Evolutionary conservation across 2,888 invertebrate species (phyloP), one percentile per base, ranked within the genome.

Genomic region (Macaria liturata): DNA sequence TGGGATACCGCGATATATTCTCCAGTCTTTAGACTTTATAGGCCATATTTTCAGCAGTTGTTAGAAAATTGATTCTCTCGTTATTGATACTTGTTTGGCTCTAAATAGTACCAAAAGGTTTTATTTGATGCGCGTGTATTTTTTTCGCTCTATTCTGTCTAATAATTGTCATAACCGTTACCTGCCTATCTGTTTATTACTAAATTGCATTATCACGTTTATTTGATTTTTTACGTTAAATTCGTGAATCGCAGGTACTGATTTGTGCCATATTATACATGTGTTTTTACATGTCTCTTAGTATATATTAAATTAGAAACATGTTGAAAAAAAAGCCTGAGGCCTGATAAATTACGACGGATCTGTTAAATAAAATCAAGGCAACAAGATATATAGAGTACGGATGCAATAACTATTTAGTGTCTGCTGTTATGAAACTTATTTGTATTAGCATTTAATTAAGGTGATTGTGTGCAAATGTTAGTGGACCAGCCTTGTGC

Each of bases 381-480:
- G 54, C 46, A 50, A 30, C 4, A 30, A 32, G 6, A 49, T 9
- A 3, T 20, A 2, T 20, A 20, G 5, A 46, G 9, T 30, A 32
- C 45, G 47, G 50, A 44, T 50, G 37, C 42, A n/a, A 44, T 44
- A 49, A 55, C 9, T 40, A 56, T 52, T 60, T 60, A 52, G 49
- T 9, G 40, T 6, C 39, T 46, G 9, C 5, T 9, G 45, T 42
- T 32, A 51, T 44, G 43, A 50, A 43, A 20, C 20, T 47, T 54
- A 46, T 54, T 44, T 39, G 48, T 52, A 48, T 8, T 45, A 55
- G 51, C 51, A 51, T 55, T 9, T 46, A 9, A 55, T 55, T 55
- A 60, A 57, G 57, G 59, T 60, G 62, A 65, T 71, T 68, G 63
- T 67, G 64, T 66, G 66, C 52, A 61, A 67, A 69, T 64, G 60